phyloP scores from a whole-genome alignment of 2,797 vertebrate genomes.

The Chaunax sp. region DNA sequence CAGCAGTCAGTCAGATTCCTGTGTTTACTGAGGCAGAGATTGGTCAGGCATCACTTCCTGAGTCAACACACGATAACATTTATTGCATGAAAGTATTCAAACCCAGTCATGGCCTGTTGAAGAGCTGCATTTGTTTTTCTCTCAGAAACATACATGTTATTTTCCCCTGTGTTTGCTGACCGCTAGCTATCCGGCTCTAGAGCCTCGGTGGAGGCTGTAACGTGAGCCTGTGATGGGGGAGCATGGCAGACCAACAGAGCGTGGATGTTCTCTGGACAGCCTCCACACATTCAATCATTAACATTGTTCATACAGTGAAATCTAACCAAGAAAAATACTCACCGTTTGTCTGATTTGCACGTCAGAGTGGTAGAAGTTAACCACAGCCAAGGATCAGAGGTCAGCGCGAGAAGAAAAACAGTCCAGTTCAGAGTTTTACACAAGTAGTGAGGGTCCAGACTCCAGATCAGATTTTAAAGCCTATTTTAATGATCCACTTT shows the following conservation, averaged over 20 bases:
- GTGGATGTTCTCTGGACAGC: conserved; percentile 29
- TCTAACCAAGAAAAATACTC: conserved; percentile 66
- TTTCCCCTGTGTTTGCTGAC: background rate
- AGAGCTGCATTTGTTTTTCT: conserved; percentile 2
- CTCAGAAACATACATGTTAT: conserved; percentile 14
- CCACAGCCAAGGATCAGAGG: conserved; percentile 14
- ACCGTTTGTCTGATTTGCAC: conserved; percentile 37
- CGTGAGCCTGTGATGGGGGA: conserved; percentile 17
- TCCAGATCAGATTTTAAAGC: conserved; percentile 35
- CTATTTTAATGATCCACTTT: conserved; percentile 26
- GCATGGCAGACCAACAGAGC: conserved; percentile 25
- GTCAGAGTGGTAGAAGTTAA: conserved; percentile 32
- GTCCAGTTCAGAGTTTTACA: conserved; percentile 1
- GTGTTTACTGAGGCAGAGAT: conserved; percentile 17
- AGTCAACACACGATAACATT: conserved; percentile 48
- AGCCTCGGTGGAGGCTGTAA: conserved; percentile 17
- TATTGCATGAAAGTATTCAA: conserved; percentile 35
- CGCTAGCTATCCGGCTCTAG: conserved; percentile 2
- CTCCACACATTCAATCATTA: conserved; percentile 54
- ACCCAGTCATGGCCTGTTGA: conserved; percentile 13
- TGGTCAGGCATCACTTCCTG: conserved; percentile 42
- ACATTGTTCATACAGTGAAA: conserved; percentile 59
- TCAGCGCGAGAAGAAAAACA: background rate
- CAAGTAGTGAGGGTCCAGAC: background rate
- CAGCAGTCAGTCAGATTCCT: conserved; percentile 24